phyloP scores from a whole-genome alignment of 2,888 invertebrate species.

The Protula sp. region DNA sequence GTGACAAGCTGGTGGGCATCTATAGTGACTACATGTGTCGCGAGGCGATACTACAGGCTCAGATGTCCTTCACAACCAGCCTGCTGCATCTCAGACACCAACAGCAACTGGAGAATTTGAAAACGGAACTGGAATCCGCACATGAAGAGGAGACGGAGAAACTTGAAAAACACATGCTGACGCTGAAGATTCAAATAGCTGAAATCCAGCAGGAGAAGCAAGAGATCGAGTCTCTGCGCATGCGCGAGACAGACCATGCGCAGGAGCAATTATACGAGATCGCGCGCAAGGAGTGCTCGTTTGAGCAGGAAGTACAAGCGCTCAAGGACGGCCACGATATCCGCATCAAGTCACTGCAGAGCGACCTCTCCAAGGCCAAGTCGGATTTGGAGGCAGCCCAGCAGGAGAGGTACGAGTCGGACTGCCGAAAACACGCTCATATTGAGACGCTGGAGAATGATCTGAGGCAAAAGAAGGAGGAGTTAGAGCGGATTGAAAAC shows the following conservation, averaged over 20 bases:
- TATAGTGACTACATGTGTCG: conserved; percentile 63
- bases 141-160: not conserved
- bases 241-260: not conserved
- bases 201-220: not conserved
- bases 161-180: conserved; percentile 2
- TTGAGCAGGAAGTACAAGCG: conserved; percentile 10
- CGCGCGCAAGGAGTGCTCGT: conserved; percentile 4
- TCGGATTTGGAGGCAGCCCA: too few relatives aligned
- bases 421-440: not conserved
- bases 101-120: conserved; percentile 1
- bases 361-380: too few relatives aligned
- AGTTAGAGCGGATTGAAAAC: not conserved
- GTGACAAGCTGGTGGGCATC: not conserved
- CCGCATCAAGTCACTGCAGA: conserved; percentile 15
- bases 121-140: not conserved
- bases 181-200: conserved; percentile 10
- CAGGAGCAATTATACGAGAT: not conserved
- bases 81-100: conserved; percentile 8
- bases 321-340: conserved; percentile 19
- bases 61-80: conserved; percentile 36
- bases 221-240: not conserved
- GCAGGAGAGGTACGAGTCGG: too few relatives aligned
- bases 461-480: conserved; percentile 2
- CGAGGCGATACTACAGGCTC: conserved; percentile 71
- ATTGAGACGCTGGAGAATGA: conserved; percentile 1